Evolutionary conservation across 2,113 vertebrate genomes (phyloP).

Genomic region (Scytalopus superciliaris): DNA sequence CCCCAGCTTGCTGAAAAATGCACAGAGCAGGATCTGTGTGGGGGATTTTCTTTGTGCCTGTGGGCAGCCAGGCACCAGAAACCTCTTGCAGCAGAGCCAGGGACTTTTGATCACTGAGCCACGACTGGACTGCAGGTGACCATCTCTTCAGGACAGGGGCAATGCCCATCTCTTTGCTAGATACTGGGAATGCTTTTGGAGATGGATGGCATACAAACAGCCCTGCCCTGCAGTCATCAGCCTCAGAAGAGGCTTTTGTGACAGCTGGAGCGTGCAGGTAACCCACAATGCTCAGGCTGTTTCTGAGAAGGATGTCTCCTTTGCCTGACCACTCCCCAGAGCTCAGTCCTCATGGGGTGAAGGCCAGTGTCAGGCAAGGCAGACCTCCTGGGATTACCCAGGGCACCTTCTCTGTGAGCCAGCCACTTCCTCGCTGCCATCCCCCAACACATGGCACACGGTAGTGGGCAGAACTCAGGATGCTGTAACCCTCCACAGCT

Average conservation of each 20-base stretch:
- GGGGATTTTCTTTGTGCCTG: background rate
- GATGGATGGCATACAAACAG: background rate
- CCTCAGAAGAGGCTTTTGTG: background rate
- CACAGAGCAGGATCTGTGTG: background rate
- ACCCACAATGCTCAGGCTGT: background rate
- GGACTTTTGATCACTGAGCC: background rate
- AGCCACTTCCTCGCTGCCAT: background rate
- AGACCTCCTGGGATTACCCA: background rate
- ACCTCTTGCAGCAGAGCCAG: background rate
- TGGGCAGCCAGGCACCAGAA: background rate
- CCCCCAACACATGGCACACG: background rate
- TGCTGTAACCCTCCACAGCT: background rate
- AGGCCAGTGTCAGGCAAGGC: background rate
- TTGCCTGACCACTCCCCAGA: background rate
- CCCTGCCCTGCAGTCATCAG: background rate
- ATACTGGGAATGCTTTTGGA: background rate
- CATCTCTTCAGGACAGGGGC: background rate
- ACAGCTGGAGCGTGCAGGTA: background rate
- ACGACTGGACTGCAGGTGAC: background rate
- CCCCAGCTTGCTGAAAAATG: background rate
- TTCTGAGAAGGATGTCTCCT: background rate
- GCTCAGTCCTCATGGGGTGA: background rate
- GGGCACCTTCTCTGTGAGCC: background rate
- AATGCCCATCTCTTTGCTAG: background rate
- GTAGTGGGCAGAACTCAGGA: background rate